phyloP scores from a whole-genome alignment of 2,113 vertebrate genomes.

The Helogale parvula region DNA sequence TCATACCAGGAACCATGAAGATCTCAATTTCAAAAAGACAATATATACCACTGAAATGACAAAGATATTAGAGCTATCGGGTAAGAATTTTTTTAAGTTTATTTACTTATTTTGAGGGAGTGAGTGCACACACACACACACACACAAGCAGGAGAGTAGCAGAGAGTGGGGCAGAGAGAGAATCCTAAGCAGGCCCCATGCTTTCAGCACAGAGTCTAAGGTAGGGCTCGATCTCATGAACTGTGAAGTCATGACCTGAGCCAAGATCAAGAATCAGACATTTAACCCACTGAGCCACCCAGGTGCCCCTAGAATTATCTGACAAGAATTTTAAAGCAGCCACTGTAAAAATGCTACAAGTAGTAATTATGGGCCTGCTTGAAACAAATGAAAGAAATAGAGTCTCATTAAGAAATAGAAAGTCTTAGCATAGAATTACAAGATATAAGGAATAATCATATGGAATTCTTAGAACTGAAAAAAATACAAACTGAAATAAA shows the following conservation, averaged over 20 bases:
- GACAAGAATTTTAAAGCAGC: background rate
- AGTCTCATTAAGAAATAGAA: background rate
- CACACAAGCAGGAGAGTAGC: too few relatives aligned
- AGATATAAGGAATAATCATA: background rate
- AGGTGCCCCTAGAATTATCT: background rate
- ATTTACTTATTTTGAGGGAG: too few relatives aligned
- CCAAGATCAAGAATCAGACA: too few relatives aligned
- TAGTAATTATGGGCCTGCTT: background rate
- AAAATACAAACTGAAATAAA: background rate
- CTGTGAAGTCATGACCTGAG: too few relatives aligned
- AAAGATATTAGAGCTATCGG: background rate
- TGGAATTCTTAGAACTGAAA: background rate
- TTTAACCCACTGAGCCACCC: too few relatives aligned
- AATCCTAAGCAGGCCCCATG: too few relatives aligned
- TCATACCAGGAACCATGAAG: background rate
- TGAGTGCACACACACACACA: too few relatives aligned
- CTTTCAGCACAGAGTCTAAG: too few relatives aligned
- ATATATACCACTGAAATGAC: background rate
- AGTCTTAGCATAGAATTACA: background rate
- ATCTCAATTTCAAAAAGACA: constrained; percentile 19
- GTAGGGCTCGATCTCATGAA: too few relatives aligned
- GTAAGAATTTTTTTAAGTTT: background rate
- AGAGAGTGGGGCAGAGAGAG: too few relatives aligned
- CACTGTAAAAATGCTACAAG: background rate
- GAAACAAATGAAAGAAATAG: background rate